These are phyloP conservation scores for Hiodon tergisus DNA, from an alignment of 2,113 vertebrate species.

Conservation along the genomic window DNA sequence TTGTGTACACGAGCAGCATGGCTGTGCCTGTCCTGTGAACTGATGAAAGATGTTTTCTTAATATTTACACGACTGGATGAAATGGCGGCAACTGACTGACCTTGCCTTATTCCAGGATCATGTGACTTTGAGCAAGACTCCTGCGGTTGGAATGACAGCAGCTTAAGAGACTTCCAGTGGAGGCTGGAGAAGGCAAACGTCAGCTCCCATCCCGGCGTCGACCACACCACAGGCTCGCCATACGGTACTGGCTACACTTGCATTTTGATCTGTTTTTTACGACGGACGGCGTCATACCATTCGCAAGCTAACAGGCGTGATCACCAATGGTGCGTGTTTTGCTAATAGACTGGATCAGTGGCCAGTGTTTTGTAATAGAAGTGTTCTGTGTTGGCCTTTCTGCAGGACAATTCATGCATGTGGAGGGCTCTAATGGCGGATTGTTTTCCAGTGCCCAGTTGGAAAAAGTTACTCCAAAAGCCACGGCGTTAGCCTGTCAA, in stretches of 20 bases:
- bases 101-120: constrained; percentile 39
- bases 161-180: constrained; percentile 37
- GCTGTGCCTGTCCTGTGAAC: too few relatives aligned
- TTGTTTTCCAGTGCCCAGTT: constrained; percentile 13
- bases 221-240: constrained; percentile 55
- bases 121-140: constrained; percentile 59
- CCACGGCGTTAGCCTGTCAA: constrained; percentile 52
- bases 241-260: constrained; percentile 39
- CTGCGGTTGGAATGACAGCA: constrained; percentile 56
- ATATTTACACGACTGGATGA: too few relatives aligned
- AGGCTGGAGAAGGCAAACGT: constrained; percentile 52
- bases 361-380: background rate
- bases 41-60: too few relatives aligned
- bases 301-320: too few relatives aligned
- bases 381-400: constrained; percentile 1
- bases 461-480: constrained; percentile 38
- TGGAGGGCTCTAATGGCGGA: constrained; percentile 1
- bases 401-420: constrained; percentile 60
- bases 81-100: too few relatives aligned
- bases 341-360: too few relatives aligned
- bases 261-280: too few relatives aligned
- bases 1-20: too few relatives aligned
- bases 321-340: too few relatives aligned
- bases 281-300: too few relatives aligned
- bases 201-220: constrained; percentile 49